Base-by-base conservation (phyloP, 2,888 invertebrate species). In the Spilarctia lutea region DNA sequence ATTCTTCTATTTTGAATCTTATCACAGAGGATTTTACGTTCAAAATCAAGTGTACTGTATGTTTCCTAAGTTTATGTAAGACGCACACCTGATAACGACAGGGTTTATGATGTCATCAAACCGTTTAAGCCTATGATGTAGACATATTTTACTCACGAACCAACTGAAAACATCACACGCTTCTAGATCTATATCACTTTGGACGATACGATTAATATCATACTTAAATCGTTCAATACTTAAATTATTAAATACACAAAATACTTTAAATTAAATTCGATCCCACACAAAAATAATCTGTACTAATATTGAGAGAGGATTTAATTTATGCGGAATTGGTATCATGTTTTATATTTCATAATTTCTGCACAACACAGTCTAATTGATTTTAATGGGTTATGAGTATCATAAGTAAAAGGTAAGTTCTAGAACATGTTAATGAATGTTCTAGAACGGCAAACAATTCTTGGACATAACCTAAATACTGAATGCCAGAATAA, bases 51-150 rank as follows among this genome's bases (percentile, higher is more conserved):
- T 4, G 52, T 24, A 18, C 3, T 39, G 24, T 33, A 11, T 16
- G n/a, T 63, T 42, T 72, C 76, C 74, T 83, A 88, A 89, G 89
- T 91, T 91, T 91, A 92, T 92, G 86, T 89, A 83, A 87, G 88
- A 86, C 88, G 88, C 84, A 84, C 85, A 86, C 86, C 90, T 91
- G 91, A 91, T 93, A 90, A 91, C 88, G 88, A 85, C 71, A 83
- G 85, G 85, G 87, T 91, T 92, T 92, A 93, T 92, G 91, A 92
- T 90, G 91, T 91, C 92, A 92, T 93, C 91, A 92, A 92, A 91
- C 82, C 88, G 90, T 87, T 92, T 91, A 89, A 90, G 89, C 89
- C 86, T 87, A 87, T 88, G 89, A 89, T 88, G 87, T 85, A 85
- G 83, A 83, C 81, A 83, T 86, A 86, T 86, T 89, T 85, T 74